Percentiles rank a stretch among this genome's conserved stretches.
phyloP scores from a whole-genome alignment of 2,113 vertebrate genomes.

The Gasterosteus nipponicus region DNA sequence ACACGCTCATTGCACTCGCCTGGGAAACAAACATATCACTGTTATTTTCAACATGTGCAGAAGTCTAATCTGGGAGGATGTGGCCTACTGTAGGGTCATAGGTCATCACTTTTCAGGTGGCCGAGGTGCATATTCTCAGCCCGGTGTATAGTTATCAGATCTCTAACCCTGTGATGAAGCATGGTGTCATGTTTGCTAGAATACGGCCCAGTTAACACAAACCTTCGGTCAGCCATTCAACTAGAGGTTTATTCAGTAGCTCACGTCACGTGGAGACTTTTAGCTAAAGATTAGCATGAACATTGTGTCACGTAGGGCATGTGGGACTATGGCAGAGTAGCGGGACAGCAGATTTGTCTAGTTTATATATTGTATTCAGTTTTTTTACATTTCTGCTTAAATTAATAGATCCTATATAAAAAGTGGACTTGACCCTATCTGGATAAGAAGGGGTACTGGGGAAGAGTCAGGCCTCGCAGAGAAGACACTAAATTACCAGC shows the following conservation, averaged over 20 bases:
- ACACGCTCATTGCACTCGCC: slow-evolving; percentile 60
- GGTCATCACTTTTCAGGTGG: not conserved
- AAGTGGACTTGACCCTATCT: no score
- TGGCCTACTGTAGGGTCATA: not conserved
- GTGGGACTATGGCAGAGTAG: not conserved
- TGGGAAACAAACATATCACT: slow-evolving; percentile 65
- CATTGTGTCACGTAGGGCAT: not conserved
- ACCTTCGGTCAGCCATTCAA: not conserved
- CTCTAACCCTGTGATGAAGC: not conserved
- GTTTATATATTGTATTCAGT: not conserved
- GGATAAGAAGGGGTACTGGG: no score
- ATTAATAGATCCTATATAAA: no score
- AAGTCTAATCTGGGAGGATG: not conserved
- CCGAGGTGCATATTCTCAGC: not conserved
- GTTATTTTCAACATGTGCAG: slow-evolving; percentile 57
- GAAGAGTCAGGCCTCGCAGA: no score
- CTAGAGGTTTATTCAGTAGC: not conserved
- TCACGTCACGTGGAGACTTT: not conserved
- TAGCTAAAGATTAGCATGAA: not conserved
- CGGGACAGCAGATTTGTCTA: not conserved
- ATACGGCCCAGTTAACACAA: not conserved
- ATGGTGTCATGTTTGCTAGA: not conserved
- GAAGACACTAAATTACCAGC: no score
- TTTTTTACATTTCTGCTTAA: no score
- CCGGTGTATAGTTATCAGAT: not conserved